phyloP scores from a whole-genome alignment of 2,113 vertebrate species.

The Anoura caudifer region DNA sequence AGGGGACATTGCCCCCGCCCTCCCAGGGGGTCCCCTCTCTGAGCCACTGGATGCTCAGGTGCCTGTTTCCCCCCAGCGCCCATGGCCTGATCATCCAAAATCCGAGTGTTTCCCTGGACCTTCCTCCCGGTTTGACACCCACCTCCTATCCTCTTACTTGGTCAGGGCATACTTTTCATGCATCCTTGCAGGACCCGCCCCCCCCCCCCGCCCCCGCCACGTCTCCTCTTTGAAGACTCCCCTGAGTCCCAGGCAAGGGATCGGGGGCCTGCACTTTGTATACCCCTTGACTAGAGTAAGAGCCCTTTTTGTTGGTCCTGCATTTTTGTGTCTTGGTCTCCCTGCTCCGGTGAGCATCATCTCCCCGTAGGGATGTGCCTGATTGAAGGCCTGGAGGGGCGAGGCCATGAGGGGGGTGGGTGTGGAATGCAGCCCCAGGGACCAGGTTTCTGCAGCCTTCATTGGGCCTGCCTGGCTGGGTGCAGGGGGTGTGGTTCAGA shows the following conservation, averaged over 20 bases:
- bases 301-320: not conserved
- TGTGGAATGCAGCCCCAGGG: not conserved
- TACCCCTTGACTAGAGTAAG: not conserved
- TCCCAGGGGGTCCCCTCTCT: not conserved
- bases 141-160: not conserved
- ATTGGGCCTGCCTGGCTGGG: not conserved
- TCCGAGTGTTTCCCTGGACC: not conserved
- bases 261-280: not conserved
- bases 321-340: not conserved
- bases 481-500: not conserved
- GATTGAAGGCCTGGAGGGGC: not conserved
- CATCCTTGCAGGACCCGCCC: not conserved
- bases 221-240: not conserved
- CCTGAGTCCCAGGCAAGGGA: not conserved
- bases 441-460: not conserved
- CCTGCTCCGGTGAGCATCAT: not conserved
- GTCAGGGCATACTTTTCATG: not conserved
- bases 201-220: no score
- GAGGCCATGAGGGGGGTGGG: not conserved
- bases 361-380: not conserved
- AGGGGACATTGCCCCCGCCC: not conserved
- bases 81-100: not conserved
- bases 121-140: not conserved
- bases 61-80: fast-evolving
- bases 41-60: not conserved